phyloP scores from a whole-genome alignment of 1,140 invertebrate species.

The Micrasema longulum region DNA sequence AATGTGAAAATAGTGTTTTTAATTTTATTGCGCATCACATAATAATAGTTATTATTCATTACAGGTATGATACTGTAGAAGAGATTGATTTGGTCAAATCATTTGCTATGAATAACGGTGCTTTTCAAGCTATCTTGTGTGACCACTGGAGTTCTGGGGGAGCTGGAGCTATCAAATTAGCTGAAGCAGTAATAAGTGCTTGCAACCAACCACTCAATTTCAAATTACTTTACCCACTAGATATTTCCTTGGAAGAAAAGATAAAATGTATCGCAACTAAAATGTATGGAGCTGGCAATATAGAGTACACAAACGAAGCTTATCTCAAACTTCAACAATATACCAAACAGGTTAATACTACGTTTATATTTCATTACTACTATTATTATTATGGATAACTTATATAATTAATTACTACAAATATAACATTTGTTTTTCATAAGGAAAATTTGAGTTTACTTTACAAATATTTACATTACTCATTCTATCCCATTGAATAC shows the following conservation, averaged over 20 bases:
- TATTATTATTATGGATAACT: too few species aligned
- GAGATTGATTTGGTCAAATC: constrained; percentile 87
- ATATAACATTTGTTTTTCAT: too few species aligned
- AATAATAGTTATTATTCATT: not conserved
- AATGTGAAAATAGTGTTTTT: too few species aligned
- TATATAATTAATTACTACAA: too few species aligned
- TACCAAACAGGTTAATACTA: constrained; percentile 64
- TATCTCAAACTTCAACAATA: constrained; percentile 78
- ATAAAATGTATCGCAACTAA: constrained; percentile 90
- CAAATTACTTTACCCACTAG: constrained; percentile 87
- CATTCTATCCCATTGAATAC: too few species aligned
- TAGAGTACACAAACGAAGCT: constrained; percentile 80
- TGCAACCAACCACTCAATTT: constrained; percentile 74
- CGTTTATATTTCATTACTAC: too few species aligned
- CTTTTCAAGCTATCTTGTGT: constrained; percentile 88
- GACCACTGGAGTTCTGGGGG: constrained; percentile 94
- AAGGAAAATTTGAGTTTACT: too few species aligned
- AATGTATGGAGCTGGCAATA: constrained; percentile 95
- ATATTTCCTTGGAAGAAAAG: constrained; percentile 86
- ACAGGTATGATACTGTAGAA: constrained; percentile 85
- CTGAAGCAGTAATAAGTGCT: constrained; percentile 87
- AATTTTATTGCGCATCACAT: too few species aligned
- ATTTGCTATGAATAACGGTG: constrained; percentile 81
- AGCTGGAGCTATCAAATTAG: constrained; percentile 85
- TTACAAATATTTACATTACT: too few species aligned